Conservation (phyloP, 1,140 invertebrate species). For the Oncopodura yosiiana region DNA sequence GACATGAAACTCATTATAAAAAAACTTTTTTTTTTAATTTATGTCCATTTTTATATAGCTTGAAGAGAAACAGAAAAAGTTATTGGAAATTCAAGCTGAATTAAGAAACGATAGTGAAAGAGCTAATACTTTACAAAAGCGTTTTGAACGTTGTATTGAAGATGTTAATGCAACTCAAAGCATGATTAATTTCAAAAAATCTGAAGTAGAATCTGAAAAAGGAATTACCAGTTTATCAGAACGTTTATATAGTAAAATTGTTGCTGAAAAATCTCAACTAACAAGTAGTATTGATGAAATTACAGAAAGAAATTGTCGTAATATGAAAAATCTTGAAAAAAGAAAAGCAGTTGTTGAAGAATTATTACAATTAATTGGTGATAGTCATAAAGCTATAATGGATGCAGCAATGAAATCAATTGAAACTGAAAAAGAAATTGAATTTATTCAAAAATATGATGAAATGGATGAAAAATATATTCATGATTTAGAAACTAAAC, state of each 20-base stretch:
- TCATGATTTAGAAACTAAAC: conserved; percentile 5
- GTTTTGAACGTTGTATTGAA: conserved; percentile 7
- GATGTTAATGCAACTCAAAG: conserved; percentile 4
- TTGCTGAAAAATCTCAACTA: not conserved
- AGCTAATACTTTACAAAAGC: not conserved
- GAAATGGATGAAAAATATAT: not conserved
- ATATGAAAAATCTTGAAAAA: not conserved
- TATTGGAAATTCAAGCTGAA: conserved; percentile 5
- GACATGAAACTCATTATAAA: not conserved
- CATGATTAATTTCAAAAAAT: not conserved
- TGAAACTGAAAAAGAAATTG: too few relatives aligned
- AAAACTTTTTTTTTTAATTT: too few relatives aligned
- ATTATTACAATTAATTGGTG: not conserved
- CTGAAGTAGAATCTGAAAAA: not conserved
- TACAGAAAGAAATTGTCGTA: not conserved
- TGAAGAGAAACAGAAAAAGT: conserved; percentile 1
- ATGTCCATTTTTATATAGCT: conserved; percentile 1
- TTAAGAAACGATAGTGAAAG: conserved; percentile 5
- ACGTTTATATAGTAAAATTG: conserved; percentile 9
- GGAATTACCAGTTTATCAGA: conserved; percentile 4
- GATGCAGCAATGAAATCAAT: not conserved
- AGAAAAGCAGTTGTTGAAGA: not conserved
- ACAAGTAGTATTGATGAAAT: not conserved
- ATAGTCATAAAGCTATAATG: not conserved
- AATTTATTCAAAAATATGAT: too few relatives aligned